phyloP scores from a whole-genome alignment of 2,797 vertebrate species.

The Furcifer pardalis region DNA sequence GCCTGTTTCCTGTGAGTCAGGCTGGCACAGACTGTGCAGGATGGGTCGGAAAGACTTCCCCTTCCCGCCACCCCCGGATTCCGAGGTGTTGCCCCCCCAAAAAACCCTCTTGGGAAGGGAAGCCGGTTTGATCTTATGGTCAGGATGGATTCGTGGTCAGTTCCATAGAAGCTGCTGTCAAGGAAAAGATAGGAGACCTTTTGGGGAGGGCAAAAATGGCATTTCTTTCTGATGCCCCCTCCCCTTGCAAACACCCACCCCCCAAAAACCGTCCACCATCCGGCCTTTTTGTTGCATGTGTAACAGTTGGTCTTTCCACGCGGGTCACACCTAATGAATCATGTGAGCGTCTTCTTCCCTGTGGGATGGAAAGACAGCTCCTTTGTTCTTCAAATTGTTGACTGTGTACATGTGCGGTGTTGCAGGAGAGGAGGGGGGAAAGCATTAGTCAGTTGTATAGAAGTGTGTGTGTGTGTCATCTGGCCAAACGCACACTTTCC shows the following conservation, averaged over 20 bases:
- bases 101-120: too few relatives aligned
- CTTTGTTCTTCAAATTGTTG: constrained; percentile 23
- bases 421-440: not conserved
- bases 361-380: not conserved
- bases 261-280: not conserved
- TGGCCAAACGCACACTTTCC: not conserved
- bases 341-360: not conserved
- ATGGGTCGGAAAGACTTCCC: too few relatives aligned
- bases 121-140: too few relatives aligned
- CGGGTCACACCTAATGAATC: not conserved
- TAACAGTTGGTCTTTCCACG: not conserved
- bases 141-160: too few relatives aligned
- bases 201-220: too few relatives aligned
- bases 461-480: not conserved
- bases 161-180: too few relatives aligned
- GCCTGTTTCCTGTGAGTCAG: not conserved
- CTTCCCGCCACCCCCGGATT: not conserved
- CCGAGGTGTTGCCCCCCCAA: too few relatives aligned
- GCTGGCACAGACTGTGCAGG: too few relatives aligned
- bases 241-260: too few relatives aligned
- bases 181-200: not conserved
- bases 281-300: not conserved
- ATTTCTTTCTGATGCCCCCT: too few relatives aligned
- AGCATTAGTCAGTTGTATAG: not conserved
- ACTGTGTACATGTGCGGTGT: not conserved